These are phyloP conservation scores for Aphis craccivora DNA, from an alignment of 1,140 invertebrate genomes.

Conservation along the genomic window DNA sequence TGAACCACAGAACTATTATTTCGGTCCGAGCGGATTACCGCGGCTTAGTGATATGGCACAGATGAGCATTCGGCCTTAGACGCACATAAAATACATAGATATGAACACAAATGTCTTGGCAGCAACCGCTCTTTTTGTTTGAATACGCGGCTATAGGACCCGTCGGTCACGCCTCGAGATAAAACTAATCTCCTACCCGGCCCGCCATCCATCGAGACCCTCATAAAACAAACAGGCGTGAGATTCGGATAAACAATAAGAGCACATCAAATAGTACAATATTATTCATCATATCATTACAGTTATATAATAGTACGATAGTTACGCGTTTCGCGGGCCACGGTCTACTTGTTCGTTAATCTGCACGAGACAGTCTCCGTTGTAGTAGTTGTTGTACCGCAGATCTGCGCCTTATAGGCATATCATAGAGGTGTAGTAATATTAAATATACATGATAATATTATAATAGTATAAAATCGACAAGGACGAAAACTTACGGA, in stretches of 20 bases:
- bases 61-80: background rate
- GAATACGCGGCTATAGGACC: background rate
- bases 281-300: background rate
- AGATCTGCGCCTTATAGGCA: background rate
- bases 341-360: background rate
- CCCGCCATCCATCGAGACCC: background rate
- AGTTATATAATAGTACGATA: background rate
- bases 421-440: too few relatives aligned
- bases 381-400: background rate
- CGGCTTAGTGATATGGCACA: background rate
- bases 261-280: background rate
- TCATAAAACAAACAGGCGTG: constrained; percentile 8
- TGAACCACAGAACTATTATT: background rate
- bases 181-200: background rate
- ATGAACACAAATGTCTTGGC: background rate
- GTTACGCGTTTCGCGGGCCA: background rate
- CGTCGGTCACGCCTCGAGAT: background rate
- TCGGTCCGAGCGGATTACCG: background rate
- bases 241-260: constrained; percentile 4
- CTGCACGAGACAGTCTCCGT: background rate
- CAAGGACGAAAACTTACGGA: background rate
- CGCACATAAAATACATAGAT: background rate
- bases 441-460: background rate
- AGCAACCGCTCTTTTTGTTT: background rate
- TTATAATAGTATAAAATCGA: too few relatives aligned